phyloP scores from a whole-genome alignment of 2,797 vertebrate species.

The Jordanella pulchra region DNA sequence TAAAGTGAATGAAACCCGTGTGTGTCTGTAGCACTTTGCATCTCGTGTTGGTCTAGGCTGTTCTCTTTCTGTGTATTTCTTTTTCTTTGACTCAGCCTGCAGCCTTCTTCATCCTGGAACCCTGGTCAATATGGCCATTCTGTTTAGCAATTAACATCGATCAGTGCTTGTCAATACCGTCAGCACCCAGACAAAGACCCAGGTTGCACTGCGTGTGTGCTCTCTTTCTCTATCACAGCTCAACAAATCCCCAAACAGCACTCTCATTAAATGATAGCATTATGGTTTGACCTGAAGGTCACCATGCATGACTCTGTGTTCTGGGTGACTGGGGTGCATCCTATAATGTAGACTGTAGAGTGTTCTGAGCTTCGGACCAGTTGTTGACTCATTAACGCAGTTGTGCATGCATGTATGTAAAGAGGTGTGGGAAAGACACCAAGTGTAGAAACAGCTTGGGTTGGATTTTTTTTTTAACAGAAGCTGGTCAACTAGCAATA shows the following conservation, averaged over 20 bases:
- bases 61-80: slow-evolving; percentile 39
- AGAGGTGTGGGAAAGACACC: slow-evolving; percentile 50
- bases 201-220: slow-evolving; percentile 74
- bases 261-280: slow-evolving; percentile 79
- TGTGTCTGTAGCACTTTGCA: slow-evolving; percentile 53
- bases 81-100: slow-evolving; percentile 69
- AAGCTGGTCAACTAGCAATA: slow-evolving; percentile 49
- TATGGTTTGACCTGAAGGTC: slow-evolving; percentile 78
- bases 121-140: slow-evolving; percentile 83
- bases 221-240: slow-evolving; percentile 75
- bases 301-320: slow-evolving; percentile 61
- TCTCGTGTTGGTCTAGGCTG: slow-evolving; percentile 55
- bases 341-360: slow-evolving; percentile 32
- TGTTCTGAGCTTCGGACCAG: slow-evolving; percentile 37
- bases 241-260: slow-evolving; percentile 78
- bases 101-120: slow-evolving; percentile 74
- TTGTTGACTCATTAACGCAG: slow-evolving; percentile 57
- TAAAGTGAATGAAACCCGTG: slow-evolving; percentile 68
- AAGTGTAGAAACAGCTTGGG: slow-evolving; percentile 41
- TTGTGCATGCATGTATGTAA: slow-evolving; percentile 29
- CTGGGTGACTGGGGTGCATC: slow-evolving; percentile 68
- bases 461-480: slow-evolving; percentile 46
- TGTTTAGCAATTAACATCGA: slow-evolving; percentile 86
- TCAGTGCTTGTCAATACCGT: slow-evolving; percentile 80
- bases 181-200: slow-evolving; percentile 81